Conservation (phyloP, 2,888 invertebrate species). For the Troides aeacus region DNA sequence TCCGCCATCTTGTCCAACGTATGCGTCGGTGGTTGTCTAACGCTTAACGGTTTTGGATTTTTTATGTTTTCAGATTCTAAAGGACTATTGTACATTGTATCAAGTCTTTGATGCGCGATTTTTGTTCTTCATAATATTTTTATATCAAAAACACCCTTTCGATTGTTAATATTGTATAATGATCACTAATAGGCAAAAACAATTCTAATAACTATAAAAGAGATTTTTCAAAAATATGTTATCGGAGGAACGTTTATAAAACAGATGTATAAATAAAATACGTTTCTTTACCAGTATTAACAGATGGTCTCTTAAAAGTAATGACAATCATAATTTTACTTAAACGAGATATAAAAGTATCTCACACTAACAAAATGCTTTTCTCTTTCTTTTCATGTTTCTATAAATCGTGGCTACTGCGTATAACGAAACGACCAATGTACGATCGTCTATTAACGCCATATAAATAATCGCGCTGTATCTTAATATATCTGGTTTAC, state of each 20-base stretch:
- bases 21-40: slow-evolving; percentile 50
- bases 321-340: slow-evolving; percentile 39
- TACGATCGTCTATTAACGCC: slow-evolving; percentile 64
- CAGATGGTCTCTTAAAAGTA: not conserved
- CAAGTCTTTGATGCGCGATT: slow-evolving; percentile 19
- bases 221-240: not conserved
- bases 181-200: not conserved
- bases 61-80: slow-evolving; percentile 35
- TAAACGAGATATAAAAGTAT: slow-evolving; percentile 56
- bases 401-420: slow-evolving; percentile 77
- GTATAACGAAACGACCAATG: slow-evolving; percentile 49
- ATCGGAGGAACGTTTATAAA: not conserved
- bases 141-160: not conserved
- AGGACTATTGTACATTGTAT: slow-evolving; percentile 47
- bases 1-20: slow-evolving; percentile 49
- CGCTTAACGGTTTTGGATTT: slow-evolving; percentile 64
- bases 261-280: not conserved
- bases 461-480: slow-evolving; percentile 62
- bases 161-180: slow-evolving; percentile 6
- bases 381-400: slow-evolving; percentile 79
- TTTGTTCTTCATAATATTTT: not conserved
- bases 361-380: slow-evolving; percentile 77
- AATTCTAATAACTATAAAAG: too few species aligned
- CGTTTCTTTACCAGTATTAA: not conserved
- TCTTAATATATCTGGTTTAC: slow-evolving; percentile 77